Evolutionary conservation across 2,888 invertebrate species (phyloP).

Genomic region (Nowickia ferox): DNA sequence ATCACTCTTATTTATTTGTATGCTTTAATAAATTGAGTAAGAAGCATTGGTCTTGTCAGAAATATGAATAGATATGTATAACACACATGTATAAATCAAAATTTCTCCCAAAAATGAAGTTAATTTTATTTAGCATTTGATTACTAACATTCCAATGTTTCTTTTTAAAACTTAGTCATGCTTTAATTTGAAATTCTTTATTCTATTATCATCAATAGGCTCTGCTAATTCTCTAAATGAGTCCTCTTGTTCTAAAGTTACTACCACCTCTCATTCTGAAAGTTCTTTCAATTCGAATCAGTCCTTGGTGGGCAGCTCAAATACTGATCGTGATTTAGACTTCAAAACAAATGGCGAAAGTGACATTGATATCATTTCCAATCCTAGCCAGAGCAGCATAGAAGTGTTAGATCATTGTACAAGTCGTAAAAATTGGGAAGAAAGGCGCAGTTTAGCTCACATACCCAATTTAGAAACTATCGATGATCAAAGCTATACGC

Average conservation of each 20-base stretch:
- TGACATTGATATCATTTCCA: constrained; percentile 88
- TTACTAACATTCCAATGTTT: constrained; percentile 69
- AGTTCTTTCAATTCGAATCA: constrained; percentile 83
- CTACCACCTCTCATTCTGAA: constrained; percentile 77
- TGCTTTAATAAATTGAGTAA: constrained; percentile 53
- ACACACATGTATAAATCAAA: neutral
- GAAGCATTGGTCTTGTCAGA: constrained; percentile 68
- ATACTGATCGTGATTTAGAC: constrained; percentile 80
- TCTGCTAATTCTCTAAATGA: constrained; percentile 83
- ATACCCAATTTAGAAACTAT: constrained; percentile 84
- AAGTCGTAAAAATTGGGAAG: constrained; percentile 83
- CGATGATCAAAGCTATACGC: constrained; percentile 80
- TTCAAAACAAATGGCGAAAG: constrained; percentile 84
- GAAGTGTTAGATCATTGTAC: constrained; percentile 85
- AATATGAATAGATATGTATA: neutral
- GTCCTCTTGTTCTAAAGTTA: constrained; percentile 83
- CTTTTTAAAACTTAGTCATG: constrained; percentile 19
- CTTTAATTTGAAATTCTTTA: constrained; percentile 14
- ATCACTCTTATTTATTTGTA: constrained; percentile 70
- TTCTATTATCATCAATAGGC: constrained; percentile 76
- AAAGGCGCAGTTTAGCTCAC: constrained; percentile 83
- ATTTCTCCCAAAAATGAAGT: constrained; percentile 2
- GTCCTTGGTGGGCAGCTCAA: constrained; percentile 82
- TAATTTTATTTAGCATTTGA: constrained; percentile 35
- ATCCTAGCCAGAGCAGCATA: constrained; percentile 89